phyloP scores from a whole-genome alignment of 2,113 vertebrate species.

The Hydropotes inermis region DNA sequence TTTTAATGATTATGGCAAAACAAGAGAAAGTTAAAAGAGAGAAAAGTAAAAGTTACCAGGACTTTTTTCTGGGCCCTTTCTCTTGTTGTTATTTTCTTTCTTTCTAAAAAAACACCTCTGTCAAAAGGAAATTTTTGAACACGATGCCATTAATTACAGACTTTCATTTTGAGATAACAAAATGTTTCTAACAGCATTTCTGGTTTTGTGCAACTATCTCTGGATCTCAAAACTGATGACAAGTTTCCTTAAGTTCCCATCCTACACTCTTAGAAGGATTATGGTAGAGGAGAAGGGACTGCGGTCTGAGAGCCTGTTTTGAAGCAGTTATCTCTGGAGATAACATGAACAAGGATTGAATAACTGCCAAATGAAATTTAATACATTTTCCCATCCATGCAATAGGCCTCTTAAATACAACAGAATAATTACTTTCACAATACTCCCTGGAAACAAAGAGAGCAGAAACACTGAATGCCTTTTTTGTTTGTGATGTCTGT shows the following conservation, averaged over 20 bases:
- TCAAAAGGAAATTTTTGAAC: neutral
- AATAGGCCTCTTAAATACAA: conserved; percentile 64
- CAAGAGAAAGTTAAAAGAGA: neutral
- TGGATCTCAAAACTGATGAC: neutral
- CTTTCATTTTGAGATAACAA: neutral
- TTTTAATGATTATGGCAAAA: neutral
- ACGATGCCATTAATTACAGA: neutral
- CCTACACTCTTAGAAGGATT: neutral
- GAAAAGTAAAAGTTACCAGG: neutral
- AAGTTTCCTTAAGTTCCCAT: neutral
- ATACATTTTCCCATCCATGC: conserved; percentile 59
- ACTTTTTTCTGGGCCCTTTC: neutral
- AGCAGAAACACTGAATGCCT: conserved; percentile 53
- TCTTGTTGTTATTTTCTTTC: neutral
- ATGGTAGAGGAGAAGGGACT: conserved; percentile 37
- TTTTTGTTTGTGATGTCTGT: conserved; percentile 66
- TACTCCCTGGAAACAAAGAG: conserved; percentile 63
- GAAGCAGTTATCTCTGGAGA: conserved; percentile 62
- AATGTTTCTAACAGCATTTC: neutral
- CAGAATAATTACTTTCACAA: conserved; percentile 68
- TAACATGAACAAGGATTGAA: conserved; percentile 59
- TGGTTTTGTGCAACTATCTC: neutral
- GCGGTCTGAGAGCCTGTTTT: conserved; percentile 53
- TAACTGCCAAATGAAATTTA: conserved; percentile 67
- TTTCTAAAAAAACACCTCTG: neutral